A percentile compares a stretch with the other conserved stretches of the same genome.
Conservation (phyloP, 1,140 invertebrate species). For the Heliothis subflexa region DNA sequence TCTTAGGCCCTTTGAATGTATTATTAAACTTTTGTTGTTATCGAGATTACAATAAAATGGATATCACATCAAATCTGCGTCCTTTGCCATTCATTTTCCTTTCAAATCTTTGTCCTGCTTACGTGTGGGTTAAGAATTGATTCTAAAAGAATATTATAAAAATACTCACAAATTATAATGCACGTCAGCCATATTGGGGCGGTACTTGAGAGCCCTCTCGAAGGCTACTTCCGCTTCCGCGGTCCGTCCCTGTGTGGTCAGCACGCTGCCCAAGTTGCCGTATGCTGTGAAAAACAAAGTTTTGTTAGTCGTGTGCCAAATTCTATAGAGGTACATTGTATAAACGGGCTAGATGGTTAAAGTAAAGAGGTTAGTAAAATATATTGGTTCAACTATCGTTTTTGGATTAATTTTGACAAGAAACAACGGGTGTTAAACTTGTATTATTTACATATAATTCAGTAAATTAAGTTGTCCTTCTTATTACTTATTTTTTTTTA, state of each 20-base stretch:
- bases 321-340: constrained; percentile 9
- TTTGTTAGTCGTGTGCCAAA: constrained; percentile 43
- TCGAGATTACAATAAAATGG: constrained; percentile 68
- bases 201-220: constrained; percentile 93
- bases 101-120: constrained; percentile 4
- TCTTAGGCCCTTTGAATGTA: constrained; percentile 70
- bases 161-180: constrained; percentile 98
- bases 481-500: no score
- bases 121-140: not conserved
- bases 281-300: constrained; percentile 90
- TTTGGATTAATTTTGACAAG: no score
- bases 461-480: no score
- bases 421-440: no score
- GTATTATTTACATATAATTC: no score
- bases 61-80: constrained; percentile 55
- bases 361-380: not conserved
- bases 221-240: constrained; percentile 95
- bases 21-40: constrained; percentile 75
- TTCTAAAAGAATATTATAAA: constrained; percentile 23
- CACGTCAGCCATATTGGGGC: constrained; percentile 98
- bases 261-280: constrained; percentile 96
- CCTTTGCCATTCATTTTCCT: constrained; percentile 51
- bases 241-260: constrained; percentile 94
- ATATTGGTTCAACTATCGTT: no score
- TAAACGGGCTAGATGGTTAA: not conserved